A percentile compares a stretch with the other conserved stretches of the same genome.
Conservation (phyloP, 2,113 vertebrate species). For the Thomomys bottae region DNA sequence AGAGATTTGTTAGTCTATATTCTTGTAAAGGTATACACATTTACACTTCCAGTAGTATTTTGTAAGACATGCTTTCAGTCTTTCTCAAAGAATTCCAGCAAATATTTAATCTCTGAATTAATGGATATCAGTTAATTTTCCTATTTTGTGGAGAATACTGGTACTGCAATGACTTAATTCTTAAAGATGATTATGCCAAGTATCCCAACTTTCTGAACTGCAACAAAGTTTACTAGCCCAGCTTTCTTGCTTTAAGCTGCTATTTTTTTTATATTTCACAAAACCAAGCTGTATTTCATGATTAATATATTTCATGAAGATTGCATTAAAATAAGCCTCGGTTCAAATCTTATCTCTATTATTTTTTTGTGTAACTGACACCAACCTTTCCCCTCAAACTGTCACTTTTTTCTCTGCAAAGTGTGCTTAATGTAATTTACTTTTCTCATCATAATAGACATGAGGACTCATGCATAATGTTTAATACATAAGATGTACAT, state of each 20-base stretch:
- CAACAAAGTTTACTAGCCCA: too few relatives aligned
- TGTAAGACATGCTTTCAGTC: not conserved
- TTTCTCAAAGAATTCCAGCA: not conserved
- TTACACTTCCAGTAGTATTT: not conserved
- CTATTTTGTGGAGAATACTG: not conserved
- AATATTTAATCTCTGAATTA: not conserved
- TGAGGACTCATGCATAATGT: not conserved
- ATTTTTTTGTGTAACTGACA: slow-evolving; percentile 15
- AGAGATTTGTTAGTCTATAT: not conserved
- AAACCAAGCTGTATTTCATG: not conserved
- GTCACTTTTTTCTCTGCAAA: not conserved
- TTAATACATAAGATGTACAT: not conserved
- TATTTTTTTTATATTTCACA: not conserved
- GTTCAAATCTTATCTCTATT: not conserved
- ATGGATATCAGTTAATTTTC: not conserved
- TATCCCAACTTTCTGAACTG: too few relatives aligned
- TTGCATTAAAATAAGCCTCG: not conserved
- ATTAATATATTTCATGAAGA: not conserved
- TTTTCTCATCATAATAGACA: not conserved
- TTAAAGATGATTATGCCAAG: too few relatives aligned
- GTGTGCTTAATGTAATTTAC: not conserved
- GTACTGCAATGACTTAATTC: too few relatives aligned
- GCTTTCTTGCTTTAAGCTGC: too few relatives aligned
- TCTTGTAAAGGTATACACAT: not conserved
- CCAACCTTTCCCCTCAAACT: not conserved